phyloP scores from a whole-genome alignment of 2,888 invertebrate genomes.

The Yponomeuta cagnagella region DNA sequence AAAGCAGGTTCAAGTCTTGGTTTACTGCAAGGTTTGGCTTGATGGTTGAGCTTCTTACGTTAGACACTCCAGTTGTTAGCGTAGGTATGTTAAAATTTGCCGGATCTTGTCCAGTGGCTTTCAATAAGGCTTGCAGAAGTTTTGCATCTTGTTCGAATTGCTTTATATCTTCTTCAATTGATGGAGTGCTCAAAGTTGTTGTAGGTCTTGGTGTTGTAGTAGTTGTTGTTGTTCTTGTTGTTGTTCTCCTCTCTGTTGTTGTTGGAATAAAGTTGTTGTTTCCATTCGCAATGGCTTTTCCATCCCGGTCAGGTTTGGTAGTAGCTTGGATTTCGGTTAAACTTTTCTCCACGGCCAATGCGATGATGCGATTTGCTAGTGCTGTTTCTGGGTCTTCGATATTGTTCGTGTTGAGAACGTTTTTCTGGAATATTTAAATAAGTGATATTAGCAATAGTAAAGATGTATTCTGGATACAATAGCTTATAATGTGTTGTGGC shows the following conservation, averaged over 20 bases:
- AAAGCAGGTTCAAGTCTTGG: conserved; percentile 50
- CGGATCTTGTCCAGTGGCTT: conserved; percentile 67
- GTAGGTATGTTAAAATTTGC: conserved; percentile 64
- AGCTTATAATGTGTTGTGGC: too few species aligned
- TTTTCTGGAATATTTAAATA: conserved; percentile 48
- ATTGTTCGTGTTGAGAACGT: conserved; percentile 54
- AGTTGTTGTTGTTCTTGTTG: conserved; percentile 25
- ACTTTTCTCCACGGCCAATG: conserved; percentile 70
- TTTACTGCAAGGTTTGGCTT: conserved; percentile 30
- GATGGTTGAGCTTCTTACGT: conserved; percentile 32
- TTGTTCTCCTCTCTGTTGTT: conserved; percentile 44
- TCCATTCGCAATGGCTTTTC: conserved; percentile 44
- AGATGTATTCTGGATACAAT: too few species aligned
- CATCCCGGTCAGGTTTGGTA: conserved; percentile 42
- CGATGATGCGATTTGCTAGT: conserved; percentile 72
- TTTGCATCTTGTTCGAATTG: conserved; percentile 70
- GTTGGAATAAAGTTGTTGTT: conserved; percentile 39
- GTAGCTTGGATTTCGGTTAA: conserved; percentile 51
- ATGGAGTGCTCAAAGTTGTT: conserved; percentile 35
- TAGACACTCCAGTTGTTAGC: conserved; percentile 31
- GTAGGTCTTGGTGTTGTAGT: conserved; percentile 34
- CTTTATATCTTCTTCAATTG: conserved; percentile 65
- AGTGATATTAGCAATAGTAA: background rate
- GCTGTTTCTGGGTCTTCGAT: conserved; percentile 62
- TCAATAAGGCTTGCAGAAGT: conserved; percentile 60